A percentile compares a stretch with the other conserved stretches of the same genome.
Conservation (phyloP, 2,888 invertebrate species). For the Amphipyra tragopoginis region DNA sequence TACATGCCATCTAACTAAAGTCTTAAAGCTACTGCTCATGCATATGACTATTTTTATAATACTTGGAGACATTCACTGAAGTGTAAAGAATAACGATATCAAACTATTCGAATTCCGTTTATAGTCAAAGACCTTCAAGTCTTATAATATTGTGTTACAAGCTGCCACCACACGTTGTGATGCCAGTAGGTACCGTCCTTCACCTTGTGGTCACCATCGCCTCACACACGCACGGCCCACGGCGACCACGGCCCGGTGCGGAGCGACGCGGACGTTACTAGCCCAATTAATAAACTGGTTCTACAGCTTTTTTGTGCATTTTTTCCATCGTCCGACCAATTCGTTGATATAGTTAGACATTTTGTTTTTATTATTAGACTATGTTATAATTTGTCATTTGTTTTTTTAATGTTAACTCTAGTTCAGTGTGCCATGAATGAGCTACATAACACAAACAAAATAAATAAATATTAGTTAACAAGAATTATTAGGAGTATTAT, state of each 20-base stretch:
- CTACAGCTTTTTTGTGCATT: slow-evolving; percentile 43
- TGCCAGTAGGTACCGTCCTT: not conserved
- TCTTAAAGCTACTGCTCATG: too few species aligned
- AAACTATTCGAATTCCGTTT: slow-evolving; percentile 3
- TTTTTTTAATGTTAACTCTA: not conserved
- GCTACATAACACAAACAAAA: not conserved
- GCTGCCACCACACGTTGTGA: slow-evolving; percentile 1
- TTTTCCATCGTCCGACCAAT: slow-evolving; percentile 26
- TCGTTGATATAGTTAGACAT: slow-evolving; percentile 23
- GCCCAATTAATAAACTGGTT: slow-evolving; percentile 52
- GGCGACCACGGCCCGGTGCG: not conserved
- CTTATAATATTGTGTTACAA: slow-evolving; percentile 17
- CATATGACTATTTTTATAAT: too few species aligned
- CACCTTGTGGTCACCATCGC: slow-evolving; percentile 24
- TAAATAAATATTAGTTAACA: not conserved
- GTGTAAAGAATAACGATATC: slow-evolving; percentile 3
- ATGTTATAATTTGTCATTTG: slow-evolving; percentile 9
- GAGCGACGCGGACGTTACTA: not conserved
- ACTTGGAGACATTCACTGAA: slow-evolving; percentile 8
- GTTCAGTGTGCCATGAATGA: slow-evolving; percentile 5
- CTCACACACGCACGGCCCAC: not conserved
- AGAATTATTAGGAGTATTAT: too few species aligned
- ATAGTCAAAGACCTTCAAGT: not conserved
- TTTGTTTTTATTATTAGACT: slow-evolving; percentile 7
- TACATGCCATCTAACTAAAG: too few species aligned